Conservation (phyloP, 2,113 vertebrate species). For the Murina feae region DNA sequence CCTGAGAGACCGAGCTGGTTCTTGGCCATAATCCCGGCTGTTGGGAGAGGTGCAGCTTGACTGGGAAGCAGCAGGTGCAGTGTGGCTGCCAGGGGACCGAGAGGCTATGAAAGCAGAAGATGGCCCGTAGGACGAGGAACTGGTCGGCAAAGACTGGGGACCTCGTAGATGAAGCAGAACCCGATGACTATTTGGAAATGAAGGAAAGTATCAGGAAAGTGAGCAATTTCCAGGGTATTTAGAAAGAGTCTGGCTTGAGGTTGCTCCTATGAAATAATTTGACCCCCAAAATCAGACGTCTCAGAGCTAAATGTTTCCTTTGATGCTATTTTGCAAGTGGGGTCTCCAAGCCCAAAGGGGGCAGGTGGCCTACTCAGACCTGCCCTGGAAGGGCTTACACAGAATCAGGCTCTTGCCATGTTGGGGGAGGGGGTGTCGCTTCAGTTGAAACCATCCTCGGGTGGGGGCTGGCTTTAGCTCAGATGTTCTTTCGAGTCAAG, state of each 20-base stretch:
- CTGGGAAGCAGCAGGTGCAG: neutral
- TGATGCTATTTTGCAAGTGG: neutral
- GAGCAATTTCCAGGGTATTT: constrained; percentile 46
- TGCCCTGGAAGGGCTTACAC: neutral
- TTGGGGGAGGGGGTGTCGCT: no score
- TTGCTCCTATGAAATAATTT: constrained; percentile 34
- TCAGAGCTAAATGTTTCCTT: neutral
- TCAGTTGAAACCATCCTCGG: neutral
- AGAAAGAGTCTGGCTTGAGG: constrained; percentile 7
- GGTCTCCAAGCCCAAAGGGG: neutral
- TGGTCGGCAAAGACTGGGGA: neutral
- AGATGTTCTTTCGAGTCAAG: no score
- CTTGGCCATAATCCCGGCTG: neutral
- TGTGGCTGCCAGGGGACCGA: neutral
- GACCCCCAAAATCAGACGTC: neutral
- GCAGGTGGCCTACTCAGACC: neutral
- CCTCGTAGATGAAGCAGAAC: neutral
- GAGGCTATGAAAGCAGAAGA: neutral
- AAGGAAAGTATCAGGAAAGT: neutral
- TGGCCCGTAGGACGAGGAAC: neutral
- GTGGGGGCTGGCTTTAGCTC: no score
- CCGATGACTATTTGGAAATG: constrained; percentile 35
- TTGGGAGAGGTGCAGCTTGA: neutral
- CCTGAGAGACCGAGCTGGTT: no score
- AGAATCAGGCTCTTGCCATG: neutral